phyloP scores from a whole-genome alignment of 2,113 vertebrate species.

The Muscicapa adusta region DNA sequence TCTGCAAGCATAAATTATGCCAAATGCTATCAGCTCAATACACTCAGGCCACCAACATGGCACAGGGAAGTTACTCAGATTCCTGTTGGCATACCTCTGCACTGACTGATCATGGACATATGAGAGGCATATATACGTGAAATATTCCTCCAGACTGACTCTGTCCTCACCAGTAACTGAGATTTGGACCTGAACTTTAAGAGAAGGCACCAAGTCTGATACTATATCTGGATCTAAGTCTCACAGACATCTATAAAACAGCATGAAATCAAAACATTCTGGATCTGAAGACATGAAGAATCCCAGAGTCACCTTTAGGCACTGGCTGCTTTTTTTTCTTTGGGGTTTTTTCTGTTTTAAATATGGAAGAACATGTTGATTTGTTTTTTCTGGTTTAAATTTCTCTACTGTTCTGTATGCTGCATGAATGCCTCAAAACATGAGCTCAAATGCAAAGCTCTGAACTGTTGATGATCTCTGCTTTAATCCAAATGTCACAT shows the following conservation, averaged over 20 bases:
- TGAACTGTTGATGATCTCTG: background rate
- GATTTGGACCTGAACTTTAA: background rate
- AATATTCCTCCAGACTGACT: background rate
- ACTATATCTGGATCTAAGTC: background rate
- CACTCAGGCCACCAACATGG: background rate
- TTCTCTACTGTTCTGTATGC: background rate
- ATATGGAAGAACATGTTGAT: background rate
- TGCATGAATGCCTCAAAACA: background rate
- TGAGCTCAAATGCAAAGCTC: background rate
- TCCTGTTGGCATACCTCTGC: background rate
- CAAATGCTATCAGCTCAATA: fast-evolving
- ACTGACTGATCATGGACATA: background rate
- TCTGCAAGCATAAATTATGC: fast-evolving
- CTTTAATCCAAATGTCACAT: background rate
- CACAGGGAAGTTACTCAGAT: background rate
- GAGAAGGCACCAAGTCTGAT: background rate
- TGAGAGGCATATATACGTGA: background rate
- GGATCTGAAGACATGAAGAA: background rate
- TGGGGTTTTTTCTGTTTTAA: background rate
- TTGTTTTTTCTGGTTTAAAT: background rate
- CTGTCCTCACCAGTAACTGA: background rate
- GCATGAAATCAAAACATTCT: background rate
- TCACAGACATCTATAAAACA: background rate
- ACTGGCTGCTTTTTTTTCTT: background rate
- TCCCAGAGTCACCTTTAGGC: background rate